Conservation (phyloP, 1,140 invertebrate species). For the Bemisia tabaci region DNA sequence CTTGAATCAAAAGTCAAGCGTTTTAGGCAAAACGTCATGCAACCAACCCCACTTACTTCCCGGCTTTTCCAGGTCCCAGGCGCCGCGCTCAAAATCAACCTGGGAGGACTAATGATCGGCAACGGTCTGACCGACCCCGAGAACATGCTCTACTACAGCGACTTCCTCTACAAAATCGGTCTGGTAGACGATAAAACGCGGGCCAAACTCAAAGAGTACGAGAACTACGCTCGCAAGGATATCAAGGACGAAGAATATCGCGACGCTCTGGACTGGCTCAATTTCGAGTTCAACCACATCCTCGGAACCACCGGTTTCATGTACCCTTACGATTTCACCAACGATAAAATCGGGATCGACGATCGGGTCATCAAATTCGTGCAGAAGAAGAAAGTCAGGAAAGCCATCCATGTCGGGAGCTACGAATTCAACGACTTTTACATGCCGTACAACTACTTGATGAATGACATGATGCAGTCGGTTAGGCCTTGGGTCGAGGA, state of each 20-base stretch:
- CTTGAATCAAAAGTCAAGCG: no score
- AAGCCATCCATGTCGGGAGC: slow-evolving; percentile 71
- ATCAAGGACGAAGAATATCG: slow-evolving; percentile 15
- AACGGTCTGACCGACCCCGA: slow-evolving; percentile 71
- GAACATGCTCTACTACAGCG: slow-evolving; percentile 59
- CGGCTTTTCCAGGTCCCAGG: no score
- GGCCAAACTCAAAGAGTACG: slow-evolving; percentile 11
- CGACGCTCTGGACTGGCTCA: slow-evolving; percentile 11
- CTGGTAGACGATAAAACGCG: slow-evolving; percentile 16
- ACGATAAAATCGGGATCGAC: slow-evolving; percentile 36
- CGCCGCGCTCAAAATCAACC: slow-evolving; percentile 38
- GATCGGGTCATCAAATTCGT: slow-evolving; percentile 56
- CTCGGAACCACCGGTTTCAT: background rate
- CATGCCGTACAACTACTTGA: slow-evolving; percentile 51
- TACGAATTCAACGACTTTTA: slow-evolving; percentile 32
- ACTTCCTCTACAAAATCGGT: slow-evolving; percentile 67
- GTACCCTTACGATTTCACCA: background rate
- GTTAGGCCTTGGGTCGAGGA: slow-evolving; percentile 56
- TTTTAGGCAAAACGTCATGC: no score
- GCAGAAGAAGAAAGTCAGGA: slow-evolving; percentile 17
- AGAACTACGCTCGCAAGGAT: slow-evolving; percentile 14
- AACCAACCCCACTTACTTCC: no score
- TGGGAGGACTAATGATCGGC: slow-evolving; percentile 60
- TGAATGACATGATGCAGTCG: slow-evolving; percentile 69
- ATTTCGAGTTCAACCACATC: background rate